Evolutionary conservation across 2,888 invertebrate genomes (phyloP).

Genomic region (Nemurella pictetii): DNA sequence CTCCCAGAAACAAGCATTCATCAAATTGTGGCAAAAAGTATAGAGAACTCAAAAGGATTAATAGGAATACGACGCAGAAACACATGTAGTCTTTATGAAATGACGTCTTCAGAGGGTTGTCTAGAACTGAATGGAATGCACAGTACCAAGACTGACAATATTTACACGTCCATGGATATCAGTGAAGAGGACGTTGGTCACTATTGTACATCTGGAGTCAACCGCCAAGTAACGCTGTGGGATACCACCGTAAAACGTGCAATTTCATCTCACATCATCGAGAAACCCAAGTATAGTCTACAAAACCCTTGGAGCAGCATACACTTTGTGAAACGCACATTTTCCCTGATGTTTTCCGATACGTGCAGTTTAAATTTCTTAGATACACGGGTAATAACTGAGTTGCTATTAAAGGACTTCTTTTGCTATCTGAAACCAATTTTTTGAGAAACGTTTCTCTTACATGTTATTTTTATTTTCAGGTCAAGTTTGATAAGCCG

Average conservation of each 20-base stretch:
- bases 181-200: not conserved
- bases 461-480: not conserved
- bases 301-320: not conserved
- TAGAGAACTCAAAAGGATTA: not conserved
- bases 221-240: constrained; percentile 1
- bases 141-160: not conserved
- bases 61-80: not conserved
- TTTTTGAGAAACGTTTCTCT: no score
- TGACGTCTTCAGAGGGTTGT: not conserved
- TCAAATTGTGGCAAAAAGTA: not conserved
- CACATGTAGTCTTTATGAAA: not conserved
- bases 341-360: not conserved
- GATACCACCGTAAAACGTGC: not conserved
- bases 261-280: not conserved
- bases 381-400: constrained; percentile 13
- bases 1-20: not conserved
- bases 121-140: not conserved
- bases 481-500: not conserved
- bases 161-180: not conserved
- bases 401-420: no score
- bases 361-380: constrained; percentile 8
- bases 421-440: no score
- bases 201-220: not conserved
- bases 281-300: constrained; percentile 7
- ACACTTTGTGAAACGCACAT: not conserved